These are phyloP conservation scores for Drosophila sturtevanti DNA, from an alignment of 1,140 invertebrate species.

Conservation along the genomic window DNA sequence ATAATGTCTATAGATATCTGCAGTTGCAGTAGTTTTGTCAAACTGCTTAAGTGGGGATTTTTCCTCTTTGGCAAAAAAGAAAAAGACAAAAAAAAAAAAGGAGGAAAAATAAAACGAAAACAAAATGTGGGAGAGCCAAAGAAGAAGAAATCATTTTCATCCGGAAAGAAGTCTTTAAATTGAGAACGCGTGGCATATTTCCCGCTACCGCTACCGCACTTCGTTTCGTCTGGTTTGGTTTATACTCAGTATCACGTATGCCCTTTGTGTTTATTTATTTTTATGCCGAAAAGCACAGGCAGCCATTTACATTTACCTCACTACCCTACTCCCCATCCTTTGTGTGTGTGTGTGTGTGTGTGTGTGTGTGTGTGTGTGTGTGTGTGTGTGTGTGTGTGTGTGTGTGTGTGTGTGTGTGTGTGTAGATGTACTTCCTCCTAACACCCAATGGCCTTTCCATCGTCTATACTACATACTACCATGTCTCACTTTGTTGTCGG, in stretches of 20 bases:
- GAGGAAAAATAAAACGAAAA: background rate
- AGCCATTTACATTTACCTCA: constrained; percentile 46
- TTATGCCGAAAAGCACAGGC: constrained; percentile 30
- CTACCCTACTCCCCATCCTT: background rate
- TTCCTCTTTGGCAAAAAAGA: constrained; percentile 48
- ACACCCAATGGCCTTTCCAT: background rate
- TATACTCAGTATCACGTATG: constrained; percentile 39
- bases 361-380: too few species aligned
- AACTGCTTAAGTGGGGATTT: constrained; percentile 71
- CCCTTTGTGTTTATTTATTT: constrained; percentile 76
- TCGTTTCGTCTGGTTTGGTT: background rate
- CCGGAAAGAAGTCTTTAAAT: constrained; percentile 21
- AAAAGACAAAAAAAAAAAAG: background rate
- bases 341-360: too few species aligned
- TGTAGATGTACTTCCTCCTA: background rate
- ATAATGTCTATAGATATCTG: constrained; percentile 9
- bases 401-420: too few species aligned
- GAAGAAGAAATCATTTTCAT: constrained; percentile 13
- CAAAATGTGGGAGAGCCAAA: background rate
- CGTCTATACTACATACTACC: constrained; percentile 3
- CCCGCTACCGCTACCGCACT: background rate
- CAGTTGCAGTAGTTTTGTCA: constrained; percentile 65
- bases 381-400: too few species aligned
- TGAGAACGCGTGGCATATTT: constrained; percentile 33
- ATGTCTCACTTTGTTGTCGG: constrained; percentile 46